Base-by-base conservation (phyloP, 2,113 vertebrate genomes). In the Sigmodon hispidus region DNA sequence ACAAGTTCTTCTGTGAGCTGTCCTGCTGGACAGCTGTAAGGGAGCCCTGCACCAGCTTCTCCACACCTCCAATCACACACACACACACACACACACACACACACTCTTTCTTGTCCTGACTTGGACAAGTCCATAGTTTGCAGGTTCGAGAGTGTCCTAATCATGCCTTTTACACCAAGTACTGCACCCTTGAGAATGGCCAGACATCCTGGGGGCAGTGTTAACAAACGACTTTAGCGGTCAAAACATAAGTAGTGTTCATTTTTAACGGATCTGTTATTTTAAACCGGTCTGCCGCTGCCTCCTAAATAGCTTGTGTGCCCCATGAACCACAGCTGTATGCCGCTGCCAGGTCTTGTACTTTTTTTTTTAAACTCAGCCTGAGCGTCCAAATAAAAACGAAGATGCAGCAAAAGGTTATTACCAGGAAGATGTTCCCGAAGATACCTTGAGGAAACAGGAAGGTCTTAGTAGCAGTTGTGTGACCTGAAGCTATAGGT, bases 381-480 rank as follows among this genome's bases (percentile, higher is more conserved):
- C 57, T 52, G 65, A 61, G 2, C 48, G 34, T 24, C n/a, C 84
- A 36, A 81, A 52, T 55, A 91, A 86, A 84, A 15, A 45, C 45
- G 31, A 61, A 24, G 2, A 0, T n/a, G 84, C 81, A 87, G 61
- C 91, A 55, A 9, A 17, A 61, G 29, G 36, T 26, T 43, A 5
- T 29, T 61, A 85, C 8, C 72, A 34, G 45, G 6, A 3, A 45
- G 5, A 19, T 4, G 0, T 55, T 52, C 70, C 26, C 11, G n/a
- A 7, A 69, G 26, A 57, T 21, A 26, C 67, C 45, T n/a, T 0
- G 1, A 36, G 65, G 83, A 43, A 45, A 34, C 24, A 40, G 26
- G 36, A 63, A 88, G 26, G 1, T 12, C 15, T 0, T 0, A 3
- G 0, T 12, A 43, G 15, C 34, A 11, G 48, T 7, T 36, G 12